Evolutionary conservation across 2,888 invertebrate genomes (phyloP).

Genomic region (Ormyrus pomaceus): DNA sequence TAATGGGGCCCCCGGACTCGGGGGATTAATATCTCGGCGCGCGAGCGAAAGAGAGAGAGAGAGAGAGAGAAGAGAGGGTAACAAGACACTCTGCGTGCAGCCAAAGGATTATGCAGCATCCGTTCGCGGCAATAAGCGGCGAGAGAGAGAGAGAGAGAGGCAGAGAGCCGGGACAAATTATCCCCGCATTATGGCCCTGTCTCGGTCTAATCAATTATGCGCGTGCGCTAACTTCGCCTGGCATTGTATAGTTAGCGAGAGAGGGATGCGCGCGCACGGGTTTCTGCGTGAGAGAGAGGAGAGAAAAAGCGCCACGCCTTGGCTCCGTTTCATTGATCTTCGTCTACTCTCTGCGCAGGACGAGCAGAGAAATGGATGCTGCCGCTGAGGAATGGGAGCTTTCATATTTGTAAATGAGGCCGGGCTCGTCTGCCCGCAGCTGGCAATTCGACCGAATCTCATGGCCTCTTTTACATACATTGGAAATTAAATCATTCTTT

Average conservation of each 20-base stretch:
- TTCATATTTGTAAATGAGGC: too few relatives aligned
- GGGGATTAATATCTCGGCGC: constrained; percentile 73
- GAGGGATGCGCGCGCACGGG: neutral
- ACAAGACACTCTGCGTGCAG: constrained; percentile 73
- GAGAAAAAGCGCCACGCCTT: constrained; percentile 59
- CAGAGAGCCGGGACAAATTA: constrained; percentile 68
- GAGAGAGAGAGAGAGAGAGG: constrained; percentile 4
- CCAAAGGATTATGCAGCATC: constrained; percentile 67
- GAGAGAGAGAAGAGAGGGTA: constrained; percentile 59
- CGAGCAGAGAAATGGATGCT: neutral
- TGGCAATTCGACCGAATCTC: too few relatives aligned
- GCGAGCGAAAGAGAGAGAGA: too few relatives aligned
- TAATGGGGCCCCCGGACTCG: constrained; percentile 65
- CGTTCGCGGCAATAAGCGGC: constrained; percentile 73
- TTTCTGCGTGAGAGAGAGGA: too few relatives aligned
- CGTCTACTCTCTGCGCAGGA: constrained; percentile 54
- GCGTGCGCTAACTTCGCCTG: constrained; percentile 8
- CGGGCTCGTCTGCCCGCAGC: too few relatives aligned
- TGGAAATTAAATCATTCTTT: too few relatives aligned
- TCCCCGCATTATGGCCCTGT: constrained; percentile 72
- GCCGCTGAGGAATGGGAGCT: too few relatives aligned
- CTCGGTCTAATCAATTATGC: constrained; percentile 73
- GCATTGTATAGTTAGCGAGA: constrained; percentile 1
- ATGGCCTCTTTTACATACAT: too few relatives aligned
- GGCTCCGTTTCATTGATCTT: constrained; percentile 72